Percentiles rank a stretch among this genome's conserved stretches.
phyloP scores from a whole-genome alignment of 2,113 vertebrate genomes.

The Saccopteryx bilineata region DNA sequence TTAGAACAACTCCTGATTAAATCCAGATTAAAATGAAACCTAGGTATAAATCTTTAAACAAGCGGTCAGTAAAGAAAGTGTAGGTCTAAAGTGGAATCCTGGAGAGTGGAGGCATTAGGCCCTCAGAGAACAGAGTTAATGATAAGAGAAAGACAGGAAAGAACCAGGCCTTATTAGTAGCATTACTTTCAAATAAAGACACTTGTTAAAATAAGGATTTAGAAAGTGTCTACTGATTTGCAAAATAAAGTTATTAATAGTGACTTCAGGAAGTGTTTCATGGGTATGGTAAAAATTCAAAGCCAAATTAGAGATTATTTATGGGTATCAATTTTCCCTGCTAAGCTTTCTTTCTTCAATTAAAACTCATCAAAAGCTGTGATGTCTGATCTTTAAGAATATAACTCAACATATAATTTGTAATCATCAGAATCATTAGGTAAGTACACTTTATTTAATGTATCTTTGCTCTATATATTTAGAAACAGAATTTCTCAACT shows the following conservation, averaged over 20 bases:
- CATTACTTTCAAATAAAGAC: not conserved
- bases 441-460: not conserved
- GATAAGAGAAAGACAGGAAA: not conserved
- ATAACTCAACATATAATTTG: not conserved
- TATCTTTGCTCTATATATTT: not conserved
- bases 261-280: not conserved
- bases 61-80: not conserved
- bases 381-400: not conserved
- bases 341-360: not conserved
- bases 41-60: not conserved
- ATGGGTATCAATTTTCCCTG: not conserved
- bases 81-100: not conserved
- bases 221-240: not conserved
- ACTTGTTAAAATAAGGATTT: not conserved
- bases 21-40: not conserved
- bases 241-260: not conserved
- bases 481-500: constrained; percentile 28
- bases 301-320: not conserved
- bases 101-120: not conserved
- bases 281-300: not conserved
- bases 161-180: not conserved
- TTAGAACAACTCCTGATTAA: not conserved
- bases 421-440: not conserved
- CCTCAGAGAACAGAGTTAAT: not conserved
- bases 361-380: not conserved